Conservation (phyloP, 2,888 invertebrate species). For the Candidula unifasciata region DNA sequence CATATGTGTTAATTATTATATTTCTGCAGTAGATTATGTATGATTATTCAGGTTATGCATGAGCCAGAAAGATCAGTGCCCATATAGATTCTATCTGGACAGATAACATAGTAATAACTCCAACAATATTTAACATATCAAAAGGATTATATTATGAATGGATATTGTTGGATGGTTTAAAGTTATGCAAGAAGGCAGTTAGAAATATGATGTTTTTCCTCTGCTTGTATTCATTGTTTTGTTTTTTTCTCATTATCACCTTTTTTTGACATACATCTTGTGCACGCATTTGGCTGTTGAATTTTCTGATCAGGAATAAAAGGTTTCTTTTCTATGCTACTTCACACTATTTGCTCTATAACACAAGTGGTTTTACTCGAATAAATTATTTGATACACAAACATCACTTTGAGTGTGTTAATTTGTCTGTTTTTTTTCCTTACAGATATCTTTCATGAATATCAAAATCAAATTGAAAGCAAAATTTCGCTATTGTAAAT, state of each 20-base stretch:
- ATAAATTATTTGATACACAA: slow-evolving; percentile 58
- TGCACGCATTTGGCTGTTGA: slow-evolving; percentile 34
- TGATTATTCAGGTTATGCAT: no score
- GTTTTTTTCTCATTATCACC: neutral
- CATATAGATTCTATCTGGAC: neutral
- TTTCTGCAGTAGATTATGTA: neutral
- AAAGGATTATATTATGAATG: neutral
- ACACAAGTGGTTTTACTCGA: slow-evolving; percentile 55
- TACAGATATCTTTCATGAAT: no score
- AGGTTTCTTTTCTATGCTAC: slow-evolving; percentile 49
- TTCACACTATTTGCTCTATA: slow-evolving; percentile 55
- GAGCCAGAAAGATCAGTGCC: no score
- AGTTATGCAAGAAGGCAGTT: neutral
- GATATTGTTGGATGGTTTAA: neutral
- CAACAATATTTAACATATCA: neutral
- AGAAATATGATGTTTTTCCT: neutral
- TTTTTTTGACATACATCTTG: slow-evolving; percentile 22
- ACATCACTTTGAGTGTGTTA: neutral
- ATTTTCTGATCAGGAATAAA: slow-evolving; percentile 24
- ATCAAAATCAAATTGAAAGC: no score
- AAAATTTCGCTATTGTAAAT: no score
- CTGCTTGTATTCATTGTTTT: slow-evolving; percentile 9
- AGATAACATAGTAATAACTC: neutral
- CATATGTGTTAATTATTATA: neutral
- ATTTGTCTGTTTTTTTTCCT: no score